phyloP scores from a whole-genome alignment of 2,888 invertebrate genomes.

The Hyposoter didymator region DNA sequence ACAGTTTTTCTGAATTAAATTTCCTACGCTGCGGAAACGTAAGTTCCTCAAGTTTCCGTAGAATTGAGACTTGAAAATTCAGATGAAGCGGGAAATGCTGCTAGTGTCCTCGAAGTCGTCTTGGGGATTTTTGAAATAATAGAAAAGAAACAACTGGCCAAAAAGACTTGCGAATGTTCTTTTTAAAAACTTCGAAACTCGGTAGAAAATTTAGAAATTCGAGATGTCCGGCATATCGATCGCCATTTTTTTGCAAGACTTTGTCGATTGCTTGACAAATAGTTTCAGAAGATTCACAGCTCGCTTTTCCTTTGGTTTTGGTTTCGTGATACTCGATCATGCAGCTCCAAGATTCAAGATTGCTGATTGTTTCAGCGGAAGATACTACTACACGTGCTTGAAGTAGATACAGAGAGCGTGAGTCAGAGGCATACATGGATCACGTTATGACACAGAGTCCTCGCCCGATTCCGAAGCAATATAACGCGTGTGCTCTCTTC shows the following conservation, averaged over 20 bases:
- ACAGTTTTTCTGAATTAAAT: background rate
- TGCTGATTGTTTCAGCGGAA: conserved; percentile 13
- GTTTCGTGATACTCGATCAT: background rate
- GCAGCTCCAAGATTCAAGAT: conserved; percentile 1
- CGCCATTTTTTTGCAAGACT: too few species aligned
- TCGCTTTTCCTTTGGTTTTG: too few species aligned
- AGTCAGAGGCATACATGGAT: conserved; percentile 68
- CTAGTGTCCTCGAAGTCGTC: too few species aligned
- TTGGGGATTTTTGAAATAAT: too few species aligned
- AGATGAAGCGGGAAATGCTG: too few species aligned
- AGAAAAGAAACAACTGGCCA: background rate
- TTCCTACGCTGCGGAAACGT: background rate
- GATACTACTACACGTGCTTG: conserved; percentile 59
- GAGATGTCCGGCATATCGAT: too few species aligned
- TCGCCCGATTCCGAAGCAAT: conserved; percentile 61
- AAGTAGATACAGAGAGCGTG: conserved; percentile 68
- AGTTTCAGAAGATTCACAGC: too few species aligned
- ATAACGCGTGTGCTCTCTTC: conserved; percentile 3
- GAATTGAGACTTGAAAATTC: background rate
- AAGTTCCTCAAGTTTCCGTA: background rate
- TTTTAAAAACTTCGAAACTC: too few species aligned
- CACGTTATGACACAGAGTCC: conserved; percentile 69
- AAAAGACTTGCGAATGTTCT: background rate
- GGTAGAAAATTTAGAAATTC: too few species aligned
- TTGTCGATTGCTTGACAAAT: too few species aligned